These are phyloP conservation scores for Acanthosoma haemorrhoidale DNA, from an alignment of 2,888 invertebrate species.

Conservation along the genomic window DNA sequence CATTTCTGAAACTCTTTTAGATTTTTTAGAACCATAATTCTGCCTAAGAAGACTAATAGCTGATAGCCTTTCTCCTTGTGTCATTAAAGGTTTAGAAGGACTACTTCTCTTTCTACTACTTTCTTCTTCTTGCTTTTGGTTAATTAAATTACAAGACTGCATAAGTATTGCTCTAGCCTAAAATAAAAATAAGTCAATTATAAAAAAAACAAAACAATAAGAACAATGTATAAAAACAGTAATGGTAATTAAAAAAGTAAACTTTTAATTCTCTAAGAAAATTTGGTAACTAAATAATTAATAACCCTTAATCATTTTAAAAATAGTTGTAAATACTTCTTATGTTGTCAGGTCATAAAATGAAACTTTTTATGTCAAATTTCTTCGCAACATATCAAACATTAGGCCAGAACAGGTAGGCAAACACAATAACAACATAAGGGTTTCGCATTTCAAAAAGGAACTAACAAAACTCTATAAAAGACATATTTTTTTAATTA, in stretches of 20 bases:
- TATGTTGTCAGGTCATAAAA: no score
- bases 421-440: no score
- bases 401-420: no score
- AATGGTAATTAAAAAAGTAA: neutral
- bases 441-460: no score
- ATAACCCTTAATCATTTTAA: no score
- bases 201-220: neutral
- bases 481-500: no score
- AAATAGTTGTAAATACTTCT: no score
- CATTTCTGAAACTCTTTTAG: slow-evolving; percentile 14
- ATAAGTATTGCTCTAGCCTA: neutral
- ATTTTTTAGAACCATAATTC: slow-evolving; percentile 25
- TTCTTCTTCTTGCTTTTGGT: neutral
- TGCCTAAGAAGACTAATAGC: neutral
- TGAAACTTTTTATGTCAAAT: no score
- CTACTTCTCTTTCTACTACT: neutral
- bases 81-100: neutral
- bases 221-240: neutral
- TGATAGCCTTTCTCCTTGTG: neutral
- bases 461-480: no score
- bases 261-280: no score
- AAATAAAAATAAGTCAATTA: neutral
- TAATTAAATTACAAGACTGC: neutral
- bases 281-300: no score
- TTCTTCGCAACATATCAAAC: no score